Evolutionary conservation across 2,113 vertebrate genomes (phyloP).

Genomic region (Alces alces): DNA sequence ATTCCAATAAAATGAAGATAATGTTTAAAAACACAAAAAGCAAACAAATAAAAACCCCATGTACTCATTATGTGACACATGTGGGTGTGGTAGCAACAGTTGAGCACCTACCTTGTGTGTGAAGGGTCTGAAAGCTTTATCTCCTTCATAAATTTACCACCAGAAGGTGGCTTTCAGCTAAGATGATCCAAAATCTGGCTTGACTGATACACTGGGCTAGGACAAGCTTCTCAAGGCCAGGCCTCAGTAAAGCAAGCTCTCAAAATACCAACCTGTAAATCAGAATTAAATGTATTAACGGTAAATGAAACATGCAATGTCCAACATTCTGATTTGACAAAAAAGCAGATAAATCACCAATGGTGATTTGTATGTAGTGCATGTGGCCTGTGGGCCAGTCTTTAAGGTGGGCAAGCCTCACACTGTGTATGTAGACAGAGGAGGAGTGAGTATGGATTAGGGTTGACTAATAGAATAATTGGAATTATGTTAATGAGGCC

Average conservation of each 20-base stretch:
- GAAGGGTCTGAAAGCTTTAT: not conserved
- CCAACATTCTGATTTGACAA: not conserved
- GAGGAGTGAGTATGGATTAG: fast-evolving
- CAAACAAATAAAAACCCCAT: not conserved
- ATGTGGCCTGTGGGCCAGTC: not conserved
- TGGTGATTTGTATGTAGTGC: not conserved
- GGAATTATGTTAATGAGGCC: not conserved
- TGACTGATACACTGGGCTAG: too few relatives aligned
- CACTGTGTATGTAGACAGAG: fast-evolving
- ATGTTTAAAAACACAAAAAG: not conserved
- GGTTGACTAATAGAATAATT: not conserved
- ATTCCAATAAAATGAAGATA: not conserved
- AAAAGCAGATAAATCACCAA: not conserved
- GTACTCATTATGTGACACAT: not conserved
- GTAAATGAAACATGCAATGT: not conserved
- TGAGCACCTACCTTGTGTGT: not conserved
- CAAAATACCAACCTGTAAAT: not conserved
- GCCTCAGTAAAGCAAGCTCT: not conserved
- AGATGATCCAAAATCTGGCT: not conserved
- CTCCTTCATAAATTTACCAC: not conserved
- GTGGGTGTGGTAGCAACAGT: not conserved
- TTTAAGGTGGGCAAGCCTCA: not conserved
- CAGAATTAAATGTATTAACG: not conserved
- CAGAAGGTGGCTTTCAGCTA: not conserved
- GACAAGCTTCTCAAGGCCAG: not conserved